These are phyloP conservation scores for Chymomyza caudatula DNA, from an alignment of 2,888 invertebrate species.

Conservation along the genomic window DNA sequence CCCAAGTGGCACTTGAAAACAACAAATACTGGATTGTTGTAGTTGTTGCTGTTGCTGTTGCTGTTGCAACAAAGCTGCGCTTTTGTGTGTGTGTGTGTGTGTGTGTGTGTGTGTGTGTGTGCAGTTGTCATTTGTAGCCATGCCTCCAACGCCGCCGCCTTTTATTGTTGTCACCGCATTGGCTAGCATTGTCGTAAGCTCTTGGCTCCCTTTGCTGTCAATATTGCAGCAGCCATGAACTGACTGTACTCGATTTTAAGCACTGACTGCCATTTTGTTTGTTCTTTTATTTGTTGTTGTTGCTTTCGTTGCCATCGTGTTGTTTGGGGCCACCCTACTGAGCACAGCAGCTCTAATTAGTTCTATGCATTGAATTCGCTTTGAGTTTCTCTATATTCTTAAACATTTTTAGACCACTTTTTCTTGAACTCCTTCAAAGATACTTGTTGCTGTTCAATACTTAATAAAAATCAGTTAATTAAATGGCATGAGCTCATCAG, in stretches of 20 bases:
- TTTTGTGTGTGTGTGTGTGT: constrained; percentile 40
- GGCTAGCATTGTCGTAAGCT: constrained; percentile 27
- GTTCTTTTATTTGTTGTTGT: background rate
- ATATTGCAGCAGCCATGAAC: constrained; percentile 36
- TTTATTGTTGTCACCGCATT: constrained; percentile 60
- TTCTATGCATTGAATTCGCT: background rate
- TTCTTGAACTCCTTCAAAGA: too few relatives aligned
- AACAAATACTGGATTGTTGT: constrained; percentile 52
- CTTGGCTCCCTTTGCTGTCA: constrained; percentile 35
- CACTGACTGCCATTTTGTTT: constrained; percentile 14
- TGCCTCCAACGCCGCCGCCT: constrained; percentile 38
- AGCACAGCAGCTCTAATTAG: background rate
- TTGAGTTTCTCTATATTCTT: background rate
- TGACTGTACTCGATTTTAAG: constrained; percentile 12
- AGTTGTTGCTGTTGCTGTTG: constrained; percentile 33
- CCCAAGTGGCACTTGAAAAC: constrained; percentile 68
- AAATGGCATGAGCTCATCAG: background rate
- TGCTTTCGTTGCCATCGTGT: too few relatives aligned
- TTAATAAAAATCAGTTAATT: background rate
- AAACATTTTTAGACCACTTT: background rate
- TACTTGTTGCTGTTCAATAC: background rate
- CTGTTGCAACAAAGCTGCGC: constrained; percentile 54
- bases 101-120: constrained; percentile 8
- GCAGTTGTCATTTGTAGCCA: constrained; percentile 50
- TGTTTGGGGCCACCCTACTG: background rate